Percentiles rank a stretch among this genome's conserved stretches.
These are phyloP conservation scores for Chauna torquata DNA, from an alignment of 2,113 vertebrate species.

Conservation along the genomic window DNA sequence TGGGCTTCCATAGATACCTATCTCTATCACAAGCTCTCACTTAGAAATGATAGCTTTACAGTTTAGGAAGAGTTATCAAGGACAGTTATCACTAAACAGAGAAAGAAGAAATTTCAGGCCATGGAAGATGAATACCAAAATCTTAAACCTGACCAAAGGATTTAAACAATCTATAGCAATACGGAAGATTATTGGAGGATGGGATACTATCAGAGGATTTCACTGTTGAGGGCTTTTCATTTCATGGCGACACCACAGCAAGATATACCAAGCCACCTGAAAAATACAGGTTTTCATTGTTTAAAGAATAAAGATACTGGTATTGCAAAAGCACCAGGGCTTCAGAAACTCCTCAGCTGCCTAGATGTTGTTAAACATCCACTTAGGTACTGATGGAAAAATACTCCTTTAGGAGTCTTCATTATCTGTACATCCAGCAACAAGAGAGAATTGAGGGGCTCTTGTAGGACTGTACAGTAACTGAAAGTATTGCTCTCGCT, in stretches of 20 bases:
- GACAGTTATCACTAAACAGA: neutral
- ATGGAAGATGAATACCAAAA: neutral
- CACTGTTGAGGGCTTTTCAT: neutral
- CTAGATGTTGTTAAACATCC: conserved; percentile 45
- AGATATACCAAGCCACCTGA: neutral
- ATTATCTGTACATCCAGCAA: conserved; percentile 14
- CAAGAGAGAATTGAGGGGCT: neutral
- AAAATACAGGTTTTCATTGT: neutral
- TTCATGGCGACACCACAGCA: neutral
- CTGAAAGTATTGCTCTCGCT: neutral
- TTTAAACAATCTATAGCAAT: neutral
- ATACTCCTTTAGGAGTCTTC: conserved; percentile 35
- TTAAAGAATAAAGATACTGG: neutral
- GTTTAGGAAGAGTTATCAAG: neutral
- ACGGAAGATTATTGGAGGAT: neutral
- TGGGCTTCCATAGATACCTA: neutral
- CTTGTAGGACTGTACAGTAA: neutral
- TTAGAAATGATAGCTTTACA: neutral
- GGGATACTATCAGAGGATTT: neutral
- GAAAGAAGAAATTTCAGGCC: neutral
- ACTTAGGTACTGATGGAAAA: conserved; percentile 39
- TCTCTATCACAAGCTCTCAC: neutral
- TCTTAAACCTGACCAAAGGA: neutral
- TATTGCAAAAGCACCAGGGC: neutral
- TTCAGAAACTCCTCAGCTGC: neutral